Evolutionary conservation across 2,888 invertebrate species (phyloP).

Genomic region (Agriopis marginaria): DNA sequence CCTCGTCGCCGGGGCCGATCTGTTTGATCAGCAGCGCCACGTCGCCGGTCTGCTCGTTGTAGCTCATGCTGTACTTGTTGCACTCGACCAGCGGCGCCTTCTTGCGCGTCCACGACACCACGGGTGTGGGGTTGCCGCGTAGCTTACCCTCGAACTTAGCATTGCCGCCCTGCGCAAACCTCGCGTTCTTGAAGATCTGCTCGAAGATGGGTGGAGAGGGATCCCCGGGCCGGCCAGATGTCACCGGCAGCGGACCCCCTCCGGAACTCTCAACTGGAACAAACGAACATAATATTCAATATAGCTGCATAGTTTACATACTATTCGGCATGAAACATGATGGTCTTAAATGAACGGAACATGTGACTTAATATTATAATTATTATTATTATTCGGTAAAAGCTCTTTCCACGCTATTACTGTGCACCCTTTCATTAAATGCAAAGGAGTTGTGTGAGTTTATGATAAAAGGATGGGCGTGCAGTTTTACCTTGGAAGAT

Average conservation of each 20-base stretch:
- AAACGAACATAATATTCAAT: constrained; percentile 56
- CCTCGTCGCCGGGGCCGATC: constrained; percentile 98
- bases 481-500: too few species aligned
- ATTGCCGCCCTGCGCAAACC: constrained; percentile 97
- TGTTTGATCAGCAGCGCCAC: constrained; percentile 96
- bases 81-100: constrained; percentile 93
- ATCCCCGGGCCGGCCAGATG: constrained; percentile 87
- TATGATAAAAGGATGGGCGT: too few species aligned
- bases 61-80: constrained; percentile 95
- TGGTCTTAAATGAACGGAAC: not conserved
- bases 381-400: not conserved
- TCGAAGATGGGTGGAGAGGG: constrained; percentile 97
- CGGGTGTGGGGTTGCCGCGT: constrained; percentile 95
- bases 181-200: constrained; percentile 97
- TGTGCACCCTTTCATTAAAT: too few species aligned
- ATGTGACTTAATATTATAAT: not conserved
- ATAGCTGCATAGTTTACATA: not conserved
- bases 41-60: constrained; percentile 96
- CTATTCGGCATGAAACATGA: not conserved
- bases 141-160: constrained; percentile 97
- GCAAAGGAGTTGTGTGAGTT: too few species aligned
- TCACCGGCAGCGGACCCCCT: constrained; percentile 77
- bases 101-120: constrained; percentile 96
- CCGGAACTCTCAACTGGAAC: constrained; percentile 88
- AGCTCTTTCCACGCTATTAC: too few species aligned